Conservation (phyloP, 2,797 vertebrate genomes). For the Todus mexicanus region DNA sequence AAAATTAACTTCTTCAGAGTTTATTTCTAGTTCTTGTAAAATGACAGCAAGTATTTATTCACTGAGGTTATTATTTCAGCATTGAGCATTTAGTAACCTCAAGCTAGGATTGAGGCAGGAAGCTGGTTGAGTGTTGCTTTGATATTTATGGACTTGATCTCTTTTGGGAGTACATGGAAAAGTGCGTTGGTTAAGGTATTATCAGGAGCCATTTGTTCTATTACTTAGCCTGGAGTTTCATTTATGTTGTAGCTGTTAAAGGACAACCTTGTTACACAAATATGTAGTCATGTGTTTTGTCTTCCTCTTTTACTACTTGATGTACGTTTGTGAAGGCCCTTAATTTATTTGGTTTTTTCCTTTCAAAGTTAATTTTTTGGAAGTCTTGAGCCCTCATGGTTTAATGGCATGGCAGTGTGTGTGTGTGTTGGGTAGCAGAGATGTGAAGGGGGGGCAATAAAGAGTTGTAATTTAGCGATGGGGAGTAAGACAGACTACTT, state of each 20-base stretch:
- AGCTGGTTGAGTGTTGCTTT: not conserved
- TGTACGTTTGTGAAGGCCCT: not conserved
- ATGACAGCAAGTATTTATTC: not conserved
- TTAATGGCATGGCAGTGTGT: not conserved
- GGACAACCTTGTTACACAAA: not conserved
- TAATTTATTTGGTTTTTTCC: not conserved
- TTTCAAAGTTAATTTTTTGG: not conserved
- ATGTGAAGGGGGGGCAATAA: not conserved
- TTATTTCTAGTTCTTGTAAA: not conserved
- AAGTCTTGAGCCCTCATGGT: not conserved
- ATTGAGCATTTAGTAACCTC: not conserved
- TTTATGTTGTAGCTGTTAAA: not conserved
- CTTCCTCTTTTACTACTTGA: not conserved
- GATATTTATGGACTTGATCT: not conserved
- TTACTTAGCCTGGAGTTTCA: not conserved
- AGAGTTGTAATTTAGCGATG: not conserved
- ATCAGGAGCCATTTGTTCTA: not conserved
- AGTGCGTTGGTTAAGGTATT: not conserved
- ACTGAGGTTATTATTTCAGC: not conserved
- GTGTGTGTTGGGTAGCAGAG: not conserved
- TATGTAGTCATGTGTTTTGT: accelerated
- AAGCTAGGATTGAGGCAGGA: not conserved
- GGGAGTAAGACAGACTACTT: not conserved
- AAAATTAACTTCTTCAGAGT: not conserved
- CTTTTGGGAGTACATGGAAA: accelerated